These are phyloP conservation scores for Drosophila parvula DNA, from an alignment of 1,140 invertebrate species.

Conservation along the genomic window DNA sequence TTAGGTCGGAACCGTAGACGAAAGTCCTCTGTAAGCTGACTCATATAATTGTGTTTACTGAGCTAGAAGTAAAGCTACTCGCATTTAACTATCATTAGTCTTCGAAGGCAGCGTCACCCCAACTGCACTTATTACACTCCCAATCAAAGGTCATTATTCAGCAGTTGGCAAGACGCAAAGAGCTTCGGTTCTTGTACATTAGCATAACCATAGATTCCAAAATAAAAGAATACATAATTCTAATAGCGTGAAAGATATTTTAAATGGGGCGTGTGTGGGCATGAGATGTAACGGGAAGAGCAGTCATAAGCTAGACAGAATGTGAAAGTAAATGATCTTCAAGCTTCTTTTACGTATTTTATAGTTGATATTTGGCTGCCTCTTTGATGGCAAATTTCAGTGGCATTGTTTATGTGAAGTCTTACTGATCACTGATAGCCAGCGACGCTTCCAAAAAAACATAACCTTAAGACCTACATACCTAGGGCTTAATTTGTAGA, in stretches of 20 bases:
- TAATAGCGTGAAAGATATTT: not conserved
- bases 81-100: conserved; percentile 53
- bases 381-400: no score
- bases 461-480: no score
- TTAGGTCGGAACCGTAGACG: conserved; percentile 23
- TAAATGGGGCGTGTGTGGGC: no score
- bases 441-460: no score
- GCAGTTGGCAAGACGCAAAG: conserved; percentile 25
- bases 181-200: conserved; percentile 31
- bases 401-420: no score
- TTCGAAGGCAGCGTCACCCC: conserved; percentile 21
- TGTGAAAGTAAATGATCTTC: no score
- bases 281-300: no score
- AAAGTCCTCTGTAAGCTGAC: conserved; percentile 54
- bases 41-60: conserved; percentile 49
- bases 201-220: not conserved
- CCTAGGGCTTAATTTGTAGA: no score
- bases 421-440: no score
- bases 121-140: conserved; percentile 19
- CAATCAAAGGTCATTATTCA: not conserved
- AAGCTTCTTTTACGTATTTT: no score
- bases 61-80: conserved; percentile 42
- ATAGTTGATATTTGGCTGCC: no score
- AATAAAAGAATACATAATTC: conserved; percentile 20
- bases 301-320: no score